Base-by-base conservation (phyloP, 2,888 invertebrate genomes). In the Pollenia angustigena region DNA sequence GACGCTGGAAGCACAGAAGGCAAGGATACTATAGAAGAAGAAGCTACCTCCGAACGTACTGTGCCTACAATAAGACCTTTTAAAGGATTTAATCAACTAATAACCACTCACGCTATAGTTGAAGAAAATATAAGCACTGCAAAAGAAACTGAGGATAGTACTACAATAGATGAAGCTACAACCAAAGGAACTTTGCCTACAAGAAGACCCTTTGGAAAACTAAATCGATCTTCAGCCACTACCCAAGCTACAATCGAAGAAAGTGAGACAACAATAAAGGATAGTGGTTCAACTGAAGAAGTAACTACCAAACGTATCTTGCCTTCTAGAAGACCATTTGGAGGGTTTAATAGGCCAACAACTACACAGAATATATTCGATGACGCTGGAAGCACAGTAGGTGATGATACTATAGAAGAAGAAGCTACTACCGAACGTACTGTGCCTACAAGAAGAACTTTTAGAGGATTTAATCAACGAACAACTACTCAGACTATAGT, bases 391-490 rank as follows among this genome's bases (percentile, higher is more conserved):
- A 56, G 44, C 11, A 68, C 18, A 44, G 18, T 12, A 56, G 12
- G 71, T 42, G 42, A 64, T 58, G n/a, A 58, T 40, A 58, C 40
- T 1, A 32, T 32, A 16, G 16, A 6, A 32, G 9, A 9, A 14
- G 44, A 54, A 54, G 18, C 18, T 42, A 12, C 14, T n/a, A 23
- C 58, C 18, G 71, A 85, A 58, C 81, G 78, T 16, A 52, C 50
- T 1, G 46, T 60, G 42, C n/a, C n/a, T n/a, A 42, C 78, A 50
- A 76, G 75, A 50, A 62, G 58, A 10, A 60, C 58, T n/a, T 10
- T 64, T 16, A 18, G n/a, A 32, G 16, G 71, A n/a, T 60, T 80
- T 3, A 83, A 69, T n/a, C 79, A 79, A 18, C n/a, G 71, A 11
- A 75, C 48, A 56, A 72, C 50, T 11, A 58, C 75, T n/a, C 48